Evolutionary conservation across 2,888 invertebrate species (phyloP), one percentile per base, ranked within the genome.

Genomic region (Calliopum simillimum): DNA sequence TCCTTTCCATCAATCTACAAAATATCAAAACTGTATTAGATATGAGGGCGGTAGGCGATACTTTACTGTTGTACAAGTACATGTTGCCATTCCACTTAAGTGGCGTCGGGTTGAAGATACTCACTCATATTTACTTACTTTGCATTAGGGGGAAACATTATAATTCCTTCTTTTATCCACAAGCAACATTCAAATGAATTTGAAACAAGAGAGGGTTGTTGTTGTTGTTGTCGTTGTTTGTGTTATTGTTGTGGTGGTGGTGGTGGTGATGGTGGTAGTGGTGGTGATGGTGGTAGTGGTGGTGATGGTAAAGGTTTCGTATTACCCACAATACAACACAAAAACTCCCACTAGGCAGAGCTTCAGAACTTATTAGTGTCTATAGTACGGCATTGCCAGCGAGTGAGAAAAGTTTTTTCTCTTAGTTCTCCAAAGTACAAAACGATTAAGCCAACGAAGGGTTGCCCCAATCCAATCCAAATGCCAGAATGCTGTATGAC

Each of bases 291-390:
- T 61, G 21, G 33, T 33, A 8, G 33, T 33, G 44, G 16, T 46
- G 16, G 44, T 61, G 19, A 44, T 61, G 43, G 43, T 61, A 16
- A 46, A 44, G 61, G 61, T 61, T 61, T 61, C 61, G 23, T 61
- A 61, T 61, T 61, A 61, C 61, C 46, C 43, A 43, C 44, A 53
- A 44, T 19, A 44, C 21, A 61, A 21, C 61, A 21, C 21, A 21
- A 14, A 21, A 13, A 21, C 61, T 44, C 46, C 6, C 19, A 43
- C 44, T 61, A 19, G n/a, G 11, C 61, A 12, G 25, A 61, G 46
- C 61, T 19, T 61, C 61, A 43, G 21, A 61, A 61, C 44, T 61
- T 61, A 61, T 61, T 61, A 61, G 44, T 46, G 61, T 44, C 61
- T 43, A 33, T 33, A 21, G 44, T 19, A 19, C 21, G 44, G 12